phyloP scores from a whole-genome alignment of 1,140 invertebrate genomes.

The Drosophila guanche region DNA sequence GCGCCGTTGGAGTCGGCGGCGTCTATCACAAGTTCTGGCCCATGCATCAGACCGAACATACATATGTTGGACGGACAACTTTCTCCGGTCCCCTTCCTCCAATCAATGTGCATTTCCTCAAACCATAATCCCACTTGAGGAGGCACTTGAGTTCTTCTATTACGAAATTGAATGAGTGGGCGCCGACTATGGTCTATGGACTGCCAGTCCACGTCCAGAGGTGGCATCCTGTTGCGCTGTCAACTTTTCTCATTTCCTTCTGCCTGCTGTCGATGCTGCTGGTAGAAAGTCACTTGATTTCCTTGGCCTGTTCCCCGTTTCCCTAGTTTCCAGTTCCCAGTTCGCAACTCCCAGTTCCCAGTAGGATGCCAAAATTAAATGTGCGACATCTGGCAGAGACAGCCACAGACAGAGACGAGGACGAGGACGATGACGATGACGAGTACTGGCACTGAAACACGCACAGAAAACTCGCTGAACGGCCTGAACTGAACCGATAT shows the following conservation, averaged over 20 bases:
- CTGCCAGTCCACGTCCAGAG: slow-evolving; percentile 18
- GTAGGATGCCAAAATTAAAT: slow-evolving; percentile 35
- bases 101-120: slow-evolving; percentile 3
- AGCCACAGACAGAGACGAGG: slow-evolving; percentile 14
- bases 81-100: slow-evolving; percentile 15
- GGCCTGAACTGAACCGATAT: slow-evolving; percentile 15
- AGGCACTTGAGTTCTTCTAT: slow-evolving; percentile 6
- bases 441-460: slow-evolving; percentile 11
- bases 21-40: slow-evolving; percentile 51
- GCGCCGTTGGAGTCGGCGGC: background rate
- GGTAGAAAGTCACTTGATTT: slow-evolving; percentile 60
- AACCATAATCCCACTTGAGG: slow-evolving; percentile 17
- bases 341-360: too few species aligned
- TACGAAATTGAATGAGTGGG: background rate
- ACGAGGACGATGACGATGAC: slow-evolving; percentile 2
- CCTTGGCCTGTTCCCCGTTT: slow-evolving; percentile 49
- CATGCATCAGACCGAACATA: slow-evolving; percentile 36
- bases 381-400: slow-evolving; percentile 69
- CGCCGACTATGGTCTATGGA: background rate
- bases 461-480: slow-evolving; percentile 29
- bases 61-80: slow-evolving; percentile 35
- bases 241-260: slow-evolving; percentile 68
- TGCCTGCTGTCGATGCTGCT: slow-evolving; percentile 14
- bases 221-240: slow-evolving; percentile 66
- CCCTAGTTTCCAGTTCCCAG: slow-evolving; percentile 24